Percentiles rank a stretch among this genome's conserved stretches.
Conservation (phyloP, 2,797 vertebrate genomes). For the Falco berigora region DNA sequence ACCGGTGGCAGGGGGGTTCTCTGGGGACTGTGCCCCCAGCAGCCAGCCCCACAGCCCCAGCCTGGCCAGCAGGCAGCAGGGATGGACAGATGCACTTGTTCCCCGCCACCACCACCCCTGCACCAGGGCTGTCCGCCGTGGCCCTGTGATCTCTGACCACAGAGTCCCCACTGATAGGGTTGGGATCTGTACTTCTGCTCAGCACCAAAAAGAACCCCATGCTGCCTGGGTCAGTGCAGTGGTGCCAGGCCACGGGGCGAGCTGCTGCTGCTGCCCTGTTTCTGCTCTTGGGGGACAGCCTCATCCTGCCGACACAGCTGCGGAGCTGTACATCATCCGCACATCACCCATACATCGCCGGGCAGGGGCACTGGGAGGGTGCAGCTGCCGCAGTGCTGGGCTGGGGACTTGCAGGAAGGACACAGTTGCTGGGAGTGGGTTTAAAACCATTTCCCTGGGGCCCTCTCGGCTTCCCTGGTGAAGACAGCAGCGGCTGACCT, state of each 20-base stretch:
- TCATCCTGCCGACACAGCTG: rapidly evolving
- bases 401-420: neutral
- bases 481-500: neutral
- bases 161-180: neutral
- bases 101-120: no score
- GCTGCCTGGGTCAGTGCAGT: rapidly evolving
- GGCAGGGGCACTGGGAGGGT: neutral
- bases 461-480: rapidly evolving
- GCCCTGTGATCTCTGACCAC: neutral
- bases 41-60: no score
- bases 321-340: no score
- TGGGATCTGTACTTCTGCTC: neutral
- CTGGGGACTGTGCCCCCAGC: neutral
- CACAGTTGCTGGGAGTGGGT: no score
- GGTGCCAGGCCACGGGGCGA: neutral
- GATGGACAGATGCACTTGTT: neutral
- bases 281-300: neutral
- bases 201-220: neutral
- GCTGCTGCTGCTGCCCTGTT: neutral
- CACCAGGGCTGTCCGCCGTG: neutral
- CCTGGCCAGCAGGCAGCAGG: neutral
- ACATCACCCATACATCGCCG: neutral
- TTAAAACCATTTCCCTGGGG: neutral
- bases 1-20: neutral
- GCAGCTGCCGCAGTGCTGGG: rapidly evolving